Evolutionary conservation across 1,140 invertebrate genomes (phyloP).

Genomic region (Danaus plexippus): DNA sequence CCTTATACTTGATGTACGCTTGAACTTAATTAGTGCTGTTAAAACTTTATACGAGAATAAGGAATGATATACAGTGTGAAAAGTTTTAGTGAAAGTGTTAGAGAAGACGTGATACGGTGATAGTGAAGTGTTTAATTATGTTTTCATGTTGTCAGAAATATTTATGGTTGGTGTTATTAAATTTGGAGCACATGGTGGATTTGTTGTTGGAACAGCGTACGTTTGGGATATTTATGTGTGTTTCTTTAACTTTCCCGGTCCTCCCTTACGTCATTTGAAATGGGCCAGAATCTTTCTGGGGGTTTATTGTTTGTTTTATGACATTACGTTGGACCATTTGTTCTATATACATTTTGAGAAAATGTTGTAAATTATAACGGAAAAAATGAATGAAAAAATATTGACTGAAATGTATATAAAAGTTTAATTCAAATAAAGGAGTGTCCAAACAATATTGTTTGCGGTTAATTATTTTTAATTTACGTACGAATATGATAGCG

Average conservation of each 20-base stretch:
- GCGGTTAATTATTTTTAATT: too few species aligned
- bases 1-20: too few species aligned
- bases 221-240: conserved; percentile 47
- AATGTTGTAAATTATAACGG: background rate
- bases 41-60: too few species aligned
- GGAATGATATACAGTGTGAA: too few species aligned
- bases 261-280: conserved; percentile 40
- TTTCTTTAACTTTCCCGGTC: conserved; percentile 43
- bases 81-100: too few species aligned
- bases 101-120: too few species aligned
- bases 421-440: too few species aligned
- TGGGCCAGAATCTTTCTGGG: conserved; percentile 32
- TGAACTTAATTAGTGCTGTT: too few species aligned
- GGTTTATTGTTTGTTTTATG: conserved; percentile 41
- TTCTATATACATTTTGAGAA: conserved; percentile 6
- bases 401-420: background rate
- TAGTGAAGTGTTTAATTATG: too few species aligned
- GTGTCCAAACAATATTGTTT: too few species aligned
- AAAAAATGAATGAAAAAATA: conserved; percentile 6
- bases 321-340: conserved; percentile 19
- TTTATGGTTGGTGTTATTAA: conserved; percentile 10
- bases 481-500: too few species aligned
- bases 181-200: background rate
- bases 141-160: too few species aligned
- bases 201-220: conserved; percentile 43